A percentile compares a stretch with the other conserved stretches of the same genome.
phyloP scores from a whole-genome alignment of 2,888 invertebrate genomes.

The Drosophila greeni region DNA sequence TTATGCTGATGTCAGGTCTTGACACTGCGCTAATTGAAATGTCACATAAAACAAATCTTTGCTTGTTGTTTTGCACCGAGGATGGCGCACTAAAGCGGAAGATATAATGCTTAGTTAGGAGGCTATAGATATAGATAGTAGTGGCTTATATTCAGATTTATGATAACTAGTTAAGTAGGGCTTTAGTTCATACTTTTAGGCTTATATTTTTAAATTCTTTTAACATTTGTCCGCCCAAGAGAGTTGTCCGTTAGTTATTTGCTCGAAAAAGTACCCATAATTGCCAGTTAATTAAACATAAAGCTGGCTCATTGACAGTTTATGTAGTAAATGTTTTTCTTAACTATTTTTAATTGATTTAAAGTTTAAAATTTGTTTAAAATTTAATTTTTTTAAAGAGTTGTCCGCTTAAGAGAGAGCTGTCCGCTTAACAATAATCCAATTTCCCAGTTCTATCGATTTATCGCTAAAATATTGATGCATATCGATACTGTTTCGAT shows the following conservation, averaged over 20 bases:
- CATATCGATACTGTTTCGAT: neutral
- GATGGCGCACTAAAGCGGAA: conserved; percentile 5
- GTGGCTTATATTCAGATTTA: neutral
- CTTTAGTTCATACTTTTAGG: too few relatives aligned
- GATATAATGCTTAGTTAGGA: conserved; percentile 10
- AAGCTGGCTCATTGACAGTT: neutral
- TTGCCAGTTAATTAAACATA: neutral
- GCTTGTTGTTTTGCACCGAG: conserved; percentile 6
- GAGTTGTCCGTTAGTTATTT: neutral
- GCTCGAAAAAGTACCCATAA: neutral
- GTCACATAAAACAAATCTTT: conserved; percentile 36
- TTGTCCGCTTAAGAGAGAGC: too few relatives aligned
- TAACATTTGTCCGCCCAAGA: neutral
- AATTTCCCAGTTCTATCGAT: neutral
- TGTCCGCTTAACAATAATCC: too few relatives aligned
- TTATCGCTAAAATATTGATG: neutral
- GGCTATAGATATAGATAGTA: conserved; percentile 1
- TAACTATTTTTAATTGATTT: neutral
- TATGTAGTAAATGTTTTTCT: neutral
- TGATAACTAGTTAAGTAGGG: too few relatives aligned
- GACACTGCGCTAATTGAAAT: conserved; percentile 59
- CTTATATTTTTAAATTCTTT: neutral
- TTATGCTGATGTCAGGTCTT: conserved; percentile 46
- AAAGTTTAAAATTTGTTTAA: neutral
- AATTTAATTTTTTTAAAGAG: too few relatives aligned